Evolutionary conservation across 2,888 invertebrate species (phyloP).

Genomic region (Agrilus cyanescens): DNA sequence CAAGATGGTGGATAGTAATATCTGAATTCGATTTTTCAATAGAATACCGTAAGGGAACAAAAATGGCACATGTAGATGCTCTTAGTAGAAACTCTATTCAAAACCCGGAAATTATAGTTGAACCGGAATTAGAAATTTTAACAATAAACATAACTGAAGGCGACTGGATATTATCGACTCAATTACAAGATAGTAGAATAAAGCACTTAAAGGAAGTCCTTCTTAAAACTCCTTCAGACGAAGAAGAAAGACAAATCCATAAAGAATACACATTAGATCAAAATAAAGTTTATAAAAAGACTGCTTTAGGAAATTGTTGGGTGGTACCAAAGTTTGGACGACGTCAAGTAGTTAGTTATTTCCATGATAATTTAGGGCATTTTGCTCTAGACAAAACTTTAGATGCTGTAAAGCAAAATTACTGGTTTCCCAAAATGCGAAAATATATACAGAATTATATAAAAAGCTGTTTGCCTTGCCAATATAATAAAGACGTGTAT

Average conservation of each 20-base stretch:
- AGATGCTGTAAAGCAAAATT: constrained; percentile 17
- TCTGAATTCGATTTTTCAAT: constrained; percentile 19
- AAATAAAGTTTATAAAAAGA: constrained; percentile 5
- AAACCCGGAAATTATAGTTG: too few relatives aligned
- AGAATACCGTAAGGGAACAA: too few relatives aligned
- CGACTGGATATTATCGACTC: constrained; percentile 8
- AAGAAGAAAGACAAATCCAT: constrained; percentile 10
- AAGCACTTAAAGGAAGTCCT: too few relatives aligned
- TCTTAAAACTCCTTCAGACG: constrained; percentile 1
- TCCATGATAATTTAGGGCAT: constrained; percentile 25
- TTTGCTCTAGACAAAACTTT: constrained; percentile 17
- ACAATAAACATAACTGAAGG: constrained; percentile 5
- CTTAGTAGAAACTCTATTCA: constrained; percentile 5
- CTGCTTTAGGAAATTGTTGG: constrained; percentile 14
- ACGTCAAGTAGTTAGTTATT: constrained; percentile 14
- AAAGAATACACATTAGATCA: constrained; percentile 10
- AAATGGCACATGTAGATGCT: constrained; percentile 9
- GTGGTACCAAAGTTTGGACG: constrained; percentile 23
- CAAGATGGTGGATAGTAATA: constrained; percentile 22
- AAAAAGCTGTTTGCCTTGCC: constrained; percentile 21
- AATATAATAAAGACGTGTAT: constrained; percentile 22
- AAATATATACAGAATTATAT: constrained; percentile 21
- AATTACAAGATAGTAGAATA: constrained; percentile 8
- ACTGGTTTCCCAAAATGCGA: constrained; percentile 21
- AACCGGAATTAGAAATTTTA: background rate